Percentiles rank a stretch among this genome's conserved stretches.
phyloP scores from a whole-genome alignment of 1,140 invertebrate species.

The Diplogasteroides magnus region DNA sequence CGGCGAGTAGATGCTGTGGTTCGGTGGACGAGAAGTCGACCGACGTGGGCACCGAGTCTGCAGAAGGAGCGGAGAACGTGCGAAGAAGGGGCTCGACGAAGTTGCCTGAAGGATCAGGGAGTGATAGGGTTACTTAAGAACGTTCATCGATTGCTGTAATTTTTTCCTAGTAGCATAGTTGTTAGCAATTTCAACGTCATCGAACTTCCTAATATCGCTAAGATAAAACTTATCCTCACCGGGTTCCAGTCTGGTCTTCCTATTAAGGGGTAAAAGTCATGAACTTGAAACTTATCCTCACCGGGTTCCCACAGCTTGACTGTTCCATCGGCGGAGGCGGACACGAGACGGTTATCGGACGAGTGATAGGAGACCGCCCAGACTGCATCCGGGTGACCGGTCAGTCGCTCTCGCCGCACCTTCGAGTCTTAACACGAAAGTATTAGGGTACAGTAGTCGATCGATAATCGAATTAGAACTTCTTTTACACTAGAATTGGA shows the following conservation, averaged over 20 bases:
- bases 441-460: too few species aligned
- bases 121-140: too few species aligned
- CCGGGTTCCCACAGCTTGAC: conserved; percentile 83
- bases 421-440: conserved; percentile 69
- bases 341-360: conserved; percentile 73
- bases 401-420: conserved; percentile 73
- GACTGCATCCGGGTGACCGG: conserved; percentile 88
- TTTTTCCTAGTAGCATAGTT: too few species aligned
- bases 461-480: too few species aligned
- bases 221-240: too few species aligned
- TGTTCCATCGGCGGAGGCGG: conserved; percentile 87
- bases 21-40: conserved; percentile 91
- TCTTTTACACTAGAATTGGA: too few species aligned
- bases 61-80: conserved; percentile 72
- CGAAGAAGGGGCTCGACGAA: conserved; percentile 68
- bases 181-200: too few species aligned
- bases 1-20: conserved; percentile 80
- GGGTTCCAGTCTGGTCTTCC: too few species aligned
- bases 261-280: too few species aligned
- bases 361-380: conserved; percentile 85
- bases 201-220: too few species aligned
- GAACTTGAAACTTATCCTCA: conserved; percentile 2
- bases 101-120: conserved; percentile 18
- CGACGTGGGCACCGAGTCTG: conserved; percentile 78
- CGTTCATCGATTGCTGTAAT: too few species aligned